These are phyloP conservation scores for Drosophila pruinosa DNA, from an alignment of 1,140 invertebrate genomes.

Conservation along the genomic window DNA sequence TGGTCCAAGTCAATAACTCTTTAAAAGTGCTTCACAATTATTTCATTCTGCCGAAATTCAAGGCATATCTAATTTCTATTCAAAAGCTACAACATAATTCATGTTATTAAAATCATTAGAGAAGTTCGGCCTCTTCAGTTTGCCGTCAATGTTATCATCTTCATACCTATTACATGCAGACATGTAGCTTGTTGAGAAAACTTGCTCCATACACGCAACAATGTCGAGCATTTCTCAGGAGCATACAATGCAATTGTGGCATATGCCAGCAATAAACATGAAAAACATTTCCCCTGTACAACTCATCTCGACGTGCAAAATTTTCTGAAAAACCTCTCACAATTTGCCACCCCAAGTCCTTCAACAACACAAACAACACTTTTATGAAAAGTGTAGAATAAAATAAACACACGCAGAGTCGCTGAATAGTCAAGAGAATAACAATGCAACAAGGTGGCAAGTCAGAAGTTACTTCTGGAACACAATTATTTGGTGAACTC, in stretches of 20 bases:
- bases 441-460: conserved; percentile 17
- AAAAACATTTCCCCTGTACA: conserved; percentile 18
- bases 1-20: neutral
- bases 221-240: conserved; percentile 6
- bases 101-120: conserved; percentile 19
- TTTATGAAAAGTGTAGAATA: conserved; percentile 5
- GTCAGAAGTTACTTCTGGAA: neutral
- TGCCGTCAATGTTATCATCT: neutral
- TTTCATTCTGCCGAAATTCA: neutral
- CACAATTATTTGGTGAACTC: neutral
- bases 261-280: conserved; percentile 18
- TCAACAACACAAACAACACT: conserved; percentile 27
- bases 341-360: conserved; percentile 8
- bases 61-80: neutral
- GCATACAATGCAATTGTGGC: conserved; percentile 20
- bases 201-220: conserved; percentile 1
- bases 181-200: neutral
- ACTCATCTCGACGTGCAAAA: conserved; percentile 3
- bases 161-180: neutral
- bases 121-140: conserved; percentile 11
- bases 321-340: neutral
- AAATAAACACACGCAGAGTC: neutral
- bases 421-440: neutral
- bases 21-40: neutral
- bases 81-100: neutral